Percentiles rank a stretch among this genome's conserved stretches.
Evolutionary conservation across 2,888 invertebrate species (phyloP).

Genomic region (Spodoptera littoralis): DNA sequence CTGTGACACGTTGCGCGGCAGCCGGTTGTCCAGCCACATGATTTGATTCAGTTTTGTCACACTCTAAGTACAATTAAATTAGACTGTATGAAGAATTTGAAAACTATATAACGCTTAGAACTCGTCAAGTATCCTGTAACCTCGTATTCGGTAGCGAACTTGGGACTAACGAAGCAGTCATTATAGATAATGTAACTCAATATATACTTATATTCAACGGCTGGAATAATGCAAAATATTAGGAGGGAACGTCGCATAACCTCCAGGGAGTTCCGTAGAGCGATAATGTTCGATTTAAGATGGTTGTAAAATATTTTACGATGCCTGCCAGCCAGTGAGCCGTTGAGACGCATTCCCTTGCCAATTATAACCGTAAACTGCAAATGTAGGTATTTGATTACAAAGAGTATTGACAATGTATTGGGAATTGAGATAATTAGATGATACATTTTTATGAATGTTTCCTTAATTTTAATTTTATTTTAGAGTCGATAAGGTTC

Average conservation of each 20-base stretch:
- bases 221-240: constrained; percentile 60
- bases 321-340: constrained; percentile 52
- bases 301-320: constrained; percentile 73
- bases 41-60: too few species aligned
- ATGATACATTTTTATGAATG: neutral
- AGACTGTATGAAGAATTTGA: too few species aligned
- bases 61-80: too few species aligned
- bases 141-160: too few species aligned
- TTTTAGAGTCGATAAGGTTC: too few species aligned
- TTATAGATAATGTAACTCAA: constrained; percentile 30
- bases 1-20: too few species aligned
- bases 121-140: too few species aligned
- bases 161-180: neutral
- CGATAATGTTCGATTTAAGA: constrained; percentile 74
- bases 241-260: constrained; percentile 34
- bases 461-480: neutral
- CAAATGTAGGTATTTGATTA: constrained; percentile 38
- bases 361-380: constrained; percentile 59
- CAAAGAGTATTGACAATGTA: constrained; percentile 13
- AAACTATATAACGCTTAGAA: too few species aligned
- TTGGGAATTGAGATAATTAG: constrained; percentile 3
- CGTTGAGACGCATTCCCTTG: constrained; percentile 57
- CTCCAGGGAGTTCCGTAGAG: constrained; percentile 59
- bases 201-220: constrained; percentile 56
- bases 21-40: too few species aligned